phyloP scores from a whole-genome alignment of 2,797 vertebrate species.

The Cossypha dichroa region DNA sequence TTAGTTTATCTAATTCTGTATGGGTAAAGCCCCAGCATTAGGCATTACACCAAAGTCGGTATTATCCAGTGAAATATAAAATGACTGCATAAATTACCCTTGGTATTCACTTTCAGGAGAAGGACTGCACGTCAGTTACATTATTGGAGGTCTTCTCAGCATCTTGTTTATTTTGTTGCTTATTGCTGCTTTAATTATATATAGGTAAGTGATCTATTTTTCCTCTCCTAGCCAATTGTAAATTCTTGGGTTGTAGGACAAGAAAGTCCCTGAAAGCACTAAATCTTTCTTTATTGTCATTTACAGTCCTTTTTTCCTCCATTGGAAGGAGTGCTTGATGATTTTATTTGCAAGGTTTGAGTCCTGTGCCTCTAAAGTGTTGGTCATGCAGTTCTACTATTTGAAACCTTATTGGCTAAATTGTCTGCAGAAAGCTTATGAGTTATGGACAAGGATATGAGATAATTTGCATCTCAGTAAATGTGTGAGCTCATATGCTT shows the following conservation, averaged over 20 bases:
- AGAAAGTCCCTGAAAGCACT: not conserved
- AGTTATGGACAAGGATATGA: not conserved
- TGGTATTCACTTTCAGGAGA: constrained; percentile 79
- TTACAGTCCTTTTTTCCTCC: not conserved
- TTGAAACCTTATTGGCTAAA: not conserved
- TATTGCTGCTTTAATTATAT: constrained; percentile 90
- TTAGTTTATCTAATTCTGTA: not conserved
- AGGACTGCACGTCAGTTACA: constrained; percentile 92
- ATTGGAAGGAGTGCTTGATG: not conserved
- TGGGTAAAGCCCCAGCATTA: not conserved
- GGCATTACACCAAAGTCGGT: not conserved
- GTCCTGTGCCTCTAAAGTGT: not conserved
- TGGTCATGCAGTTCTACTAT: not conserved
- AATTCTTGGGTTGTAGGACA: not conserved
- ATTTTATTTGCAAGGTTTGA: not conserved
- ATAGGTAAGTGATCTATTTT: constrained; percentile 80
- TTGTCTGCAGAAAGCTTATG: not conserved
- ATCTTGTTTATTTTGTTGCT: constrained; percentile 90
- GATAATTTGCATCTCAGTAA: not conserved
- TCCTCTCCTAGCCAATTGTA: not conserved
- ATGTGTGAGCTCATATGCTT: not conserved
- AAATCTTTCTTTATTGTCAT: not conserved
- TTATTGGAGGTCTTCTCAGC: constrained; percentile 91
- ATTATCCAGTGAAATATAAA: not conserved
- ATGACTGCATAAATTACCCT: not conserved